phyloP scores from a whole-genome alignment of 1,140 invertebrate genomes.

The Leptinotarsa lineolata region DNA sequence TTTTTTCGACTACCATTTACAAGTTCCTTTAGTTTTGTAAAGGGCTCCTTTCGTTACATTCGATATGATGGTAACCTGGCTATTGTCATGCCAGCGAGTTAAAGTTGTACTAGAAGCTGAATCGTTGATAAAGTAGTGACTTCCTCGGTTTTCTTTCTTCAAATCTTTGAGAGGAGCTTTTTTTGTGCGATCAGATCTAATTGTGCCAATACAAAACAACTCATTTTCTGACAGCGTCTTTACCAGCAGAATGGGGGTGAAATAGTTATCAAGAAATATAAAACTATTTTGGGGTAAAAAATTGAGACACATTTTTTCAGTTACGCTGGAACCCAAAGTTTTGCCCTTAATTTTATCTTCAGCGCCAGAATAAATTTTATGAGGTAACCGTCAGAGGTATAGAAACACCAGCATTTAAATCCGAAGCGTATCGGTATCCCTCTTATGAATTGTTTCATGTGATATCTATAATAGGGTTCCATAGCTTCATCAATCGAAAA shows the following conservation, averaged over 20 bases:
- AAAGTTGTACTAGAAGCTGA: slow-evolving; percentile 26
- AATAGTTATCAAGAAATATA: slow-evolving; percentile 40
- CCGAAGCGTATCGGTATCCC: slow-evolving; percentile 42
- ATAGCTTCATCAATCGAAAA: slow-evolving; percentile 37
- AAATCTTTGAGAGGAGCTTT: slow-evolving; percentile 26
- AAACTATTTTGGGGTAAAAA: slow-evolving; percentile 10
- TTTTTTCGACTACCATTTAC: slow-evolving; percentile 40
- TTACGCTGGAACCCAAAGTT: slow-evolving; percentile 28
- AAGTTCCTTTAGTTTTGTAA: slow-evolving; percentile 15
- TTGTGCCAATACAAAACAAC: slow-evolving; percentile 33
- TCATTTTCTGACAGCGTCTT: slow-evolving; percentile 27
- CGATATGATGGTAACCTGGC: slow-evolving; percentile 34
- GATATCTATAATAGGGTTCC: no score
- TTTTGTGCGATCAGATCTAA: slow-evolving; percentile 32
- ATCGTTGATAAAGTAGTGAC: slow-evolving; percentile 7
- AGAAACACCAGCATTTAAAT: slow-evolving; percentile 38
- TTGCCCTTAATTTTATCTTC: slow-evolving; percentile 27
- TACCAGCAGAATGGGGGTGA: slow-evolving; percentile 32
- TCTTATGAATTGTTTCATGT: slow-evolving; percentile 43
- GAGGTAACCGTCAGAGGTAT: slow-evolving; percentile 30
- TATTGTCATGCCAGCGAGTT: slow-evolving; percentile 44
- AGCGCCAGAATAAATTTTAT: slow-evolving; percentile 36
- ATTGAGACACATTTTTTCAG: not conserved
- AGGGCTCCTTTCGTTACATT: slow-evolving; percentile 27
- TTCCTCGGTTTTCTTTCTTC: slow-evolving; percentile 25